Evolutionary conservation across 53 echinoderm and acorn worm genomes (phyloP), one percentile per base, ranked within the genome.

Genomic region (Temnopleurus reevesii): DNA sequence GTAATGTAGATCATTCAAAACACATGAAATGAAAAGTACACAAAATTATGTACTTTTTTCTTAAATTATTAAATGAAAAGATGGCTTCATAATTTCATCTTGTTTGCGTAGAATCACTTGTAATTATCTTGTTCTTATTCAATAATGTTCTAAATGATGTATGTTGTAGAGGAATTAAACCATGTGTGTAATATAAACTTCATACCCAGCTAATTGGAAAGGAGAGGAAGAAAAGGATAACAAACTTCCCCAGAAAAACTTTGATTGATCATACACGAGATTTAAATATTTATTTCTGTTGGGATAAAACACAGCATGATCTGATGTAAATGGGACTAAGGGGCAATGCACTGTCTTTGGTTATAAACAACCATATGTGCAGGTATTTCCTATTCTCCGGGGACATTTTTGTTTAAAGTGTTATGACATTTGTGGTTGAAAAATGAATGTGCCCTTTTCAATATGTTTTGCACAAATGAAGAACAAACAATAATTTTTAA

Each of bases 251-350:
- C n/a, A 19, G n/a, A 38, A 66, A 71, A 71, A n/a, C 21, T 41
- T n/a, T 71, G 71, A 71, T 71, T 71, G 71, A 71, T 71, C 71
- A 71, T 71, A 21, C 18, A 34, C n/a, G 8, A 30, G 71, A 71
- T 47, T 79, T 46, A 46, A 79, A 30, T 79, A 49, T 49, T 79
- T 79, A 79, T 79, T 79, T 79, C 79, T 79, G 49, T 46, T 79
- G 79, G 46, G 49, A 79, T 79, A 49, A 49, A 79, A 28, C 49
- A 30, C 79, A 13, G 49, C 79, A 47, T 28, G 15, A 49, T 46
- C 46, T 17, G 5, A 18, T 26, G 49, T 79, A 13, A 9, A 30
- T 79, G 79, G 79, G 79, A 79, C 79, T 79, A 4, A 28, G 49
- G n/a, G 79, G 79, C 79, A 49, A 24, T 79, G 79, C 13, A 79